These are phyloP conservation scores for Craterocephalus amniculus DNA, from an alignment of 2,797 vertebrate species.

Conservation along the genomic window DNA sequence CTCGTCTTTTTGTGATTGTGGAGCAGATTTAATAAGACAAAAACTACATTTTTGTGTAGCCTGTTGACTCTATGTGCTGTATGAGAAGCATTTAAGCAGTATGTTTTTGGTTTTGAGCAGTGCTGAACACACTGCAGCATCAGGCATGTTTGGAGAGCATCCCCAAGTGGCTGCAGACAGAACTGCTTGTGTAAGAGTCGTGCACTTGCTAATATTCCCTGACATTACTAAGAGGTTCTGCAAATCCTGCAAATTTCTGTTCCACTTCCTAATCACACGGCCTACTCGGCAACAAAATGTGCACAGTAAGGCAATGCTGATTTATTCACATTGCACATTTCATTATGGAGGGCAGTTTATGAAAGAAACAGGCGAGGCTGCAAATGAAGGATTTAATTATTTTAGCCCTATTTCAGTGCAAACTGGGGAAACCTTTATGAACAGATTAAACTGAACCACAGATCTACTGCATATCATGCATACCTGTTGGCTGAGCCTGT, in stretches of 20 bases:
- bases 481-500: too few species aligned
- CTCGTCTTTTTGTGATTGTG: slow-evolving; percentile 26
- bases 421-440: neutral
- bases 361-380: too few species aligned
- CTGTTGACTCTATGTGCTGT: slow-evolving; percentile 36
- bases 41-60: slow-evolving; percentile 22
- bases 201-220: neutral
- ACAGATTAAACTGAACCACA: neutral
- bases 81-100: slow-evolving; percentile 39
- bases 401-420: neutral
- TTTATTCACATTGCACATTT: too few species aligned
- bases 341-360: too few species aligned
- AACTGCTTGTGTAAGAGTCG: slow-evolving; percentile 20
- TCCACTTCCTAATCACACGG: neutral
- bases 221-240: neutral
- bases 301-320: neutral
- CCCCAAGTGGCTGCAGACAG: slow-evolving; percentile 60
- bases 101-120: slow-evolving; percentile 9
- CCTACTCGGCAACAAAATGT: too few species aligned
- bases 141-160: slow-evolving; percentile 58
- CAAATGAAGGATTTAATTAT: neutral
- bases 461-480: neutral
- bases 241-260: neutral
- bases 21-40: slow-evolving; percentile 36
- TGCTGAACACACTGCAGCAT: neutral